Evolutionary conservation across 2,113 vertebrate genomes (phyloP).

Genomic region (Sitta europaea): DNA sequence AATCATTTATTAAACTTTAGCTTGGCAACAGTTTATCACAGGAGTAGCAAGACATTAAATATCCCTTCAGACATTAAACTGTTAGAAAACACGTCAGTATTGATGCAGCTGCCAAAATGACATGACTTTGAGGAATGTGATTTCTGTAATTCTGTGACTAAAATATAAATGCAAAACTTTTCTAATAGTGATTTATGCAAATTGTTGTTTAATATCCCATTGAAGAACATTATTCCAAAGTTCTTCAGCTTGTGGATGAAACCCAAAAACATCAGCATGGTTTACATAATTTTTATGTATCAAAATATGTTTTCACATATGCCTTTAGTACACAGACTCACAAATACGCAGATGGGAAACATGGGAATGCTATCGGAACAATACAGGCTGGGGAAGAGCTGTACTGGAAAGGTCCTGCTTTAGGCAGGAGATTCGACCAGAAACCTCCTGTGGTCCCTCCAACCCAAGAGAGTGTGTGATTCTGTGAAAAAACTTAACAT

Average conservation of each 20-base stretch:
- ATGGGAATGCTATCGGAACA: neutral
- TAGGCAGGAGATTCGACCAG: neutral
- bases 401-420: neutral
- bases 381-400: neutral
- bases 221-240: neutral
- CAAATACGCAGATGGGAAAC: neutral
- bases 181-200: neutral
- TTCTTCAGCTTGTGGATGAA: neutral
- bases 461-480: neutral
- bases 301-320: neutral
- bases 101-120: conserved; percentile 11
- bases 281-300: neutral
- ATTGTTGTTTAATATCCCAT: neutral
- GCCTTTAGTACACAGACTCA: neutral
- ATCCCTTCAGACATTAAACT: neutral
- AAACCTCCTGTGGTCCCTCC: neutral
- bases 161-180: conserved; percentile 13
- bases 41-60: neutral
- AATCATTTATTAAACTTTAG: neutral
- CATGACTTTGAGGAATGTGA: neutral
- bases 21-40: neutral
- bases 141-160: neutral
- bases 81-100: conserved; percentile 2
- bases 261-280: neutral
- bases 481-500: neutral